Conservation (phyloP, 2,797 vertebrate species). For the Darevskia mixta region DNA sequence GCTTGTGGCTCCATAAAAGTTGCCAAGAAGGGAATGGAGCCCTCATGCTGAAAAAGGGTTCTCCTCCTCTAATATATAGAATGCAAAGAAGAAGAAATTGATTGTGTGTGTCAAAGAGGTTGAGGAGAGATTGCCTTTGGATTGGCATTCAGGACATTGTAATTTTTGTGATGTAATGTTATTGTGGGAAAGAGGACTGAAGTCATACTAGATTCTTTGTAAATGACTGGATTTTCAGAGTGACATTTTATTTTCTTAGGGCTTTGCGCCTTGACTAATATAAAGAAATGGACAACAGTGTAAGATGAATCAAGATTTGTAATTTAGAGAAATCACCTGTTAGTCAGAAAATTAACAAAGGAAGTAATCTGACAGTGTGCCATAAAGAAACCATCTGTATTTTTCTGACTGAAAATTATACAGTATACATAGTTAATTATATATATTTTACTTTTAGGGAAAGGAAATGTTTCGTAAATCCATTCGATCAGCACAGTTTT, state of each 20-base stretch:
- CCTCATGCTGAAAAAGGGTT: too few species aligned
- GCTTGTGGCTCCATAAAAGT: too few species aligned
- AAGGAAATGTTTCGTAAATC: constrained; percentile 79
- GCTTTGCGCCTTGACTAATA: neutral
- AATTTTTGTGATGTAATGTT: neutral
- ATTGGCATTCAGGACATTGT: neutral
- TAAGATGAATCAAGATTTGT: constrained; percentile 21
- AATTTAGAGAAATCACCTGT: neutral
- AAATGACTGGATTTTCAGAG: neutral
- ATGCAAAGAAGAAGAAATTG: neutral
- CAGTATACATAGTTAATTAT: constrained; percentile 9
- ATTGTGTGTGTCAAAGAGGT: neutral
- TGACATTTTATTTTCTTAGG: neutral
- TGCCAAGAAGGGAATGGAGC: too few species aligned
- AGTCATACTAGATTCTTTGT: neutral
- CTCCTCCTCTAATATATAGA: too few species aligned
- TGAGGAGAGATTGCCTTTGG: neutral
- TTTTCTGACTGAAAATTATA: constrained; percentile 21
- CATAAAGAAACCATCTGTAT: neutral
- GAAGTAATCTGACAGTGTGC: neutral
- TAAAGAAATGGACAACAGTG: constrained; percentile 13
- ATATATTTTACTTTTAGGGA: constrained; percentile 74
- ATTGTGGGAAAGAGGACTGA: neutral
- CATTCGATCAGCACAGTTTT: constrained; percentile 87
- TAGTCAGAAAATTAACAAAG: neutral